These are phyloP conservation scores for Coilia nasus DNA, from an alignment of 2,797 vertebrate genomes.

Conservation along the genomic window DNA sequence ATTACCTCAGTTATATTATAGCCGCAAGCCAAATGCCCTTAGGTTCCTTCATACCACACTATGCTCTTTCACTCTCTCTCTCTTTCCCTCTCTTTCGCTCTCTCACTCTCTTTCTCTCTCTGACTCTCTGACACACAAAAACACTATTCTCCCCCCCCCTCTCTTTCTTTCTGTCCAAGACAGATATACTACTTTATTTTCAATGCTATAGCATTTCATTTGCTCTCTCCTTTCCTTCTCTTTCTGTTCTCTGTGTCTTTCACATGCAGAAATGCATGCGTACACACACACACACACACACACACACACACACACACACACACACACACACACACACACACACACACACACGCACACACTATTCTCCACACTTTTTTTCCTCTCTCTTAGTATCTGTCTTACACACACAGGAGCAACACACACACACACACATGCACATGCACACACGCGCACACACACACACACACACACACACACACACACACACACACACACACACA, in stretches of 20 bases:
- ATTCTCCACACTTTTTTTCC: conserved; percentile 31
- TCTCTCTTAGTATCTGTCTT: background rate
- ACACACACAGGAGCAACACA: background rate
- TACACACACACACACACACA: no score
- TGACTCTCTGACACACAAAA: background rate
- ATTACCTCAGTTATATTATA: conserved; percentile 25
- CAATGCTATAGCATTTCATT: no score
- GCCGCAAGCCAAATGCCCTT: conserved; percentile 19
- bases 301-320: no score
- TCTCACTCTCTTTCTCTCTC: background rate
- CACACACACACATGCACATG: no score
- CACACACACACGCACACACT: background rate
- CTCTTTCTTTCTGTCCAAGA: no score
- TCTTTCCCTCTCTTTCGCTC: background rate
- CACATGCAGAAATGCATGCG: no score
- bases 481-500: background rate
- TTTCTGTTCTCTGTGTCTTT: no score
- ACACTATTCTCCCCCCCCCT: no score
- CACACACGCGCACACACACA: no score
- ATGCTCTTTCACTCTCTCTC: background rate
- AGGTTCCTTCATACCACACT: conserved; percentile 14
- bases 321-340: background rate
- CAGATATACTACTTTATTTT: no score
- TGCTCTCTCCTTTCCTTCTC: no score
- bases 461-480: no score